Percentiles rank a stretch among this genome's conserved stretches.
phyloP scores from a whole-genome alignment of 2,113 vertebrate genomes.

The Halichoerus grypus region DNA sequence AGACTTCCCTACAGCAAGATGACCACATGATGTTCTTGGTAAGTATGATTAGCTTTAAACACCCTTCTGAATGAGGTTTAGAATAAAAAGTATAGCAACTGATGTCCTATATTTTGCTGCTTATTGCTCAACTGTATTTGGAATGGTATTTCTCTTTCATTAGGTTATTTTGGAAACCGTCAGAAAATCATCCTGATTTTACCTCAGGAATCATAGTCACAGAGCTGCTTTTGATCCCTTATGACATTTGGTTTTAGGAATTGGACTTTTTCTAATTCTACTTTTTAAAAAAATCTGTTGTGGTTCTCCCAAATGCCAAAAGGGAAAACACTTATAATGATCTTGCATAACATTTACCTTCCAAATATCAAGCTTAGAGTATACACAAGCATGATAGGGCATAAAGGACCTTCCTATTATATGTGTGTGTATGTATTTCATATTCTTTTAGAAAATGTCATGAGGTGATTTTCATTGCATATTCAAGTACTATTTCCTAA shows the following conservation, averaged over 20 bases:
- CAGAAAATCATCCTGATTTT: slow-evolving; percentile 51
- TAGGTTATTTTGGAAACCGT: slow-evolving; percentile 32
- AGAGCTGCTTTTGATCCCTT: slow-evolving; percentile 66
- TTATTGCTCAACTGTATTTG: neutral
- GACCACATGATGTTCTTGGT: neutral
- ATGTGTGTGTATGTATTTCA: slow-evolving; percentile 26
- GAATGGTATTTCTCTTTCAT: neutral
- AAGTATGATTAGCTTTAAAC: neutral
- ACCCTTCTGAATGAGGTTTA: neutral
- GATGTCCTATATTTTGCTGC: neutral
- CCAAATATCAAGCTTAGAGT: slow-evolving; percentile 76
- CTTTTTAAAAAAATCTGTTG: slow-evolving; percentile 28
- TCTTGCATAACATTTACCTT: slow-evolving; percentile 81
- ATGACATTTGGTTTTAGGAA: slow-evolving; percentile 70
- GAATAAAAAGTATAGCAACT: neutral
- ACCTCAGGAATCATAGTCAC: slow-evolving; percentile 27
- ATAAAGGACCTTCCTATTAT: slow-evolving; percentile 43
- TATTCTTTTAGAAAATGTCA: slow-evolving; percentile 74
- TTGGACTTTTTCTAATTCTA: slow-evolving; percentile 61
- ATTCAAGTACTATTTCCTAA: slow-evolving; percentile 56
- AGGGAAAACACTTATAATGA: slow-evolving; percentile 68
- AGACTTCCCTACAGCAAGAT: neutral
- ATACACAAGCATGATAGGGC: neutral
- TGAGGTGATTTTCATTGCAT: slow-evolving; percentile 51
- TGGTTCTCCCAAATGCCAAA: slow-evolving; percentile 69